A percentile compares a stretch with the other conserved stretches of the same genome.
Evolutionary conservation across 2,888 invertebrate genomes (phyloP).

Genomic region (Megaustenia siamemsis): DNA sequence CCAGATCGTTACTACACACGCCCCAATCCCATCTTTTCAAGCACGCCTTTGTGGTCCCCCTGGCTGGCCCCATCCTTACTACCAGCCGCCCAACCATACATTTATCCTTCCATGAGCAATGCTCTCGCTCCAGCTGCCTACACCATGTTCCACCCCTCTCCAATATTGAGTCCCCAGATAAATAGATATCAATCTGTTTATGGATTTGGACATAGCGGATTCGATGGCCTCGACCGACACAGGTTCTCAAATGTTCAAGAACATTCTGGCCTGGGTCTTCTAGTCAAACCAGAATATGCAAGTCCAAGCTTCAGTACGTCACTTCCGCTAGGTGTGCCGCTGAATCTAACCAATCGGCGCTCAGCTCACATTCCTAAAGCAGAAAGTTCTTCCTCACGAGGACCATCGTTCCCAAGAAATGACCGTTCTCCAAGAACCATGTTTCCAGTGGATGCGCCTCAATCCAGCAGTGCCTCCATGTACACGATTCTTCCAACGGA

Average conservation of each 20-base stretch:
- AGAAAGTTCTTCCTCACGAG: background rate
- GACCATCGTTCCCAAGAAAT: background rate
- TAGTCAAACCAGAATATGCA: background rate
- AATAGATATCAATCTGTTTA: background rate
- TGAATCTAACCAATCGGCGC: conserved; percentile 11
- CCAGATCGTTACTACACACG: background rate
- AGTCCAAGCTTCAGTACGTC: background rate
- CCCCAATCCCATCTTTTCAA: background rate
- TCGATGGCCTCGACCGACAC: background rate
- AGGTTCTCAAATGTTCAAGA: background rate
- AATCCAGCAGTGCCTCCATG: too few relatives aligned
- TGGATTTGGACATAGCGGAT: too few relatives aligned
- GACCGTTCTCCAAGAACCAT: background rate
- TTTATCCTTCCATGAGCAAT: background rate
- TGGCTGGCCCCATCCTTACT: background rate
- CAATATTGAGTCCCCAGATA: background rate
- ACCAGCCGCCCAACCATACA: background rate
- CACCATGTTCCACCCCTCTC: background rate
- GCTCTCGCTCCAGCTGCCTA: background rate
- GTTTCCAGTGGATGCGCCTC: background rate
- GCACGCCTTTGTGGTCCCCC: background rate
- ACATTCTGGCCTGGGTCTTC: background rate
- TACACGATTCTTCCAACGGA: too few relatives aligned
- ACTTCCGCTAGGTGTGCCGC: background rate
- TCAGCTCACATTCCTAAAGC: background rate